Conservation (phyloP, 2,797 vertebrate species). For the Poeciliopsis turneri region DNA sequence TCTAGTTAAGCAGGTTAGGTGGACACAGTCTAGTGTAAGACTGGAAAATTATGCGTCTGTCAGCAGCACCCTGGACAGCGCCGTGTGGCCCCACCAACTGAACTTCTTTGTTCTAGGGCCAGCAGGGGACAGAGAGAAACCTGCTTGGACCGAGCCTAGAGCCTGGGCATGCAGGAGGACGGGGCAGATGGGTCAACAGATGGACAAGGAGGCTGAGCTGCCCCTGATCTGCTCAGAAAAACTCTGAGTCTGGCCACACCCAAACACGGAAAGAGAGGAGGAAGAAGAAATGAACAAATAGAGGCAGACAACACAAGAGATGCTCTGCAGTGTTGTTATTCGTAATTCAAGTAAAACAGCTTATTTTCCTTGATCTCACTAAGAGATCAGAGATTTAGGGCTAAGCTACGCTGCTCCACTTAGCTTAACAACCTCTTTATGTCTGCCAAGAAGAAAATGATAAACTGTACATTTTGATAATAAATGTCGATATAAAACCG, state of each 20-base stretch:
- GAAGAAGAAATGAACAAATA: constrained; percentile 19
- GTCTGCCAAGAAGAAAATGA: constrained; percentile 6
- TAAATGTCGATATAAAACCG: constrained; percentile 13
- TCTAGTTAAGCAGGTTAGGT: constrained; percentile 66
- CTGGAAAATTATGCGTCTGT: constrained; percentile 63
- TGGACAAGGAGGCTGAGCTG: constrained; percentile 84
- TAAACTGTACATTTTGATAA: constrained; percentile 13
- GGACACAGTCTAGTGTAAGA: constrained; percentile 48
- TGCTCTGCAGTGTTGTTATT: constrained; percentile 22
- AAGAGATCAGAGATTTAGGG: constrained; percentile 48
- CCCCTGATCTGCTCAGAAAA: constrained; percentile 77
- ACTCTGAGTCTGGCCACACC: constrained; percentile 67
- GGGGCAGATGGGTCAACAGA: constrained; percentile 94
- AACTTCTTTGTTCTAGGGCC: constrained; percentile 70
- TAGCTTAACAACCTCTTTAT: constrained; percentile 10
- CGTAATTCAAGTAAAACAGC: constrained; percentile 19
- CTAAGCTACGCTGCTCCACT: constrained; percentile 34
- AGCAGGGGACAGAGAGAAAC: constrained; percentile 56
- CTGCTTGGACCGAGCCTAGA: constrained; percentile 43
- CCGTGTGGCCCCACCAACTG: constrained; percentile 67
- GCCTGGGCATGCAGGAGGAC: constrained; percentile 46
- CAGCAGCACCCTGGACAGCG: constrained; percentile 86
- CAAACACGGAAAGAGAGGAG: constrained; percentile 38
- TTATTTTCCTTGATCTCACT: constrained; percentile 41
- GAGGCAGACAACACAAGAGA: constrained; percentile 10